Conservation (phyloP, 2,888 invertebrate species). For the Polylopha cassiicola region DNA sequence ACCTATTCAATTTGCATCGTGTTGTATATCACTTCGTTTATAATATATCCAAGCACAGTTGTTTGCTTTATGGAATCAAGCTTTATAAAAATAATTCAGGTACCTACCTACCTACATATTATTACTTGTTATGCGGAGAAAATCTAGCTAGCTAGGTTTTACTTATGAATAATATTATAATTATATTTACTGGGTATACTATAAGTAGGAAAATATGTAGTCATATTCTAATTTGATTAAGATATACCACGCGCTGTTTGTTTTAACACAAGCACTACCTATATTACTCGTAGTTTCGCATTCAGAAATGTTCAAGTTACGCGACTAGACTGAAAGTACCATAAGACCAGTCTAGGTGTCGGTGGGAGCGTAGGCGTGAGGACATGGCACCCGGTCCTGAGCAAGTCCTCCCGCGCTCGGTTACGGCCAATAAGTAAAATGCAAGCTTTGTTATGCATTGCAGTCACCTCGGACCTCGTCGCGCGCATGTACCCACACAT, state of each 20-base stretch:
- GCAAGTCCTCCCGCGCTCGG: conserved; percentile 12
- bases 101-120: too few relatives aligned
- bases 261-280: too few relatives aligned
- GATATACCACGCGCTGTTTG: too few relatives aligned
- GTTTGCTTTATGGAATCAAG: too few relatives aligned
- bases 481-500: neutral
- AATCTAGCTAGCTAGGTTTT: too few relatives aligned
- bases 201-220: neutral
- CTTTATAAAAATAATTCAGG: too few relatives aligned
- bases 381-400: conserved; percentile 30
- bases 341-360: conserved; percentile 5
- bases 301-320: neutral
- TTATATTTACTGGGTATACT: neutral
- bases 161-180: too few relatives aligned
- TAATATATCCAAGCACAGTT: too few relatives aligned
- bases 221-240: neutral
- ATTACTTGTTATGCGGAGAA: too few relatives aligned
- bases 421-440: conserved; percentile 41
- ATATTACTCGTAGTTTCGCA: too few relatives aligned
- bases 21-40: too few relatives aligned
- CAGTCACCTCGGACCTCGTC: conserved; percentile 6
- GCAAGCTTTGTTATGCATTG: conserved; percentile 33
- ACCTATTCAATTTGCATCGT: too few relatives aligned
- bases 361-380: conserved; percentile 32
- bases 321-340: neutral